Evolutionary conservation across 2,888 invertebrate genomes (phyloP), one percentile per base, ranked within the genome.

Genomic region (Brachyopa scutellaris): DNA sequence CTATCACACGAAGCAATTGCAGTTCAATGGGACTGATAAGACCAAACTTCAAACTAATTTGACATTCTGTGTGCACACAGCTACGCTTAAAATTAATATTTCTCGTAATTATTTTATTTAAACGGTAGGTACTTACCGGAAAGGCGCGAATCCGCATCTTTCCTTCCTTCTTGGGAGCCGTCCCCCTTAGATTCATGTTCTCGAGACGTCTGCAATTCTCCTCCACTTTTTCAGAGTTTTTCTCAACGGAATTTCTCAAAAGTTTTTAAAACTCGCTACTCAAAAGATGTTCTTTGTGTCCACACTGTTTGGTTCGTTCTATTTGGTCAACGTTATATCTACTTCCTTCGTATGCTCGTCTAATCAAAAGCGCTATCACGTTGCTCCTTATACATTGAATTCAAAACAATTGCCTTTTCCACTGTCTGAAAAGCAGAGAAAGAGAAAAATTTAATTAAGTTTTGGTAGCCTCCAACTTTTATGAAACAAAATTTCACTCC

Each of bases 111-210:
- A n/a, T n/a, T n/a, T n/a, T n/a, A n/a, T n/a, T n/a, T n/a, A n/a
- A n/a, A n/a, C n/a, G n/a, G n/a, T n/a, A n/a, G n/a, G n/a, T 85
- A 94, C 97, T 97, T 93, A 98, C 98, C 91, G 98, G 98, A 92
- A 99, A 99, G 87, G 98, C 98, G 91, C 98, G 94, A 90, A 99
- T 99, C 90, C 99, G 94, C 98, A 98, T 98, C 92, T 98, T 98
- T 92, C 95, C 95, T 92, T 97, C 97, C 92, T 97, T 97, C 92
- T 97, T 97, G 87, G 95, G 94, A 91, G 95, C 92, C 87, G 94
- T 88, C 85, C 89, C 88, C 85, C 90, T 86, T 83, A 88, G 79
- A 88, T 88, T 90, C 90, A 90, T 90, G 57, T 86, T 88, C 77
- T 87, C 85, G 78, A 88, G 84, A 73, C 87, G 88, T 84, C 88